Conservation (phyloP, 2,113 vertebrate species). For the Vulpes vulpes region DNA sequence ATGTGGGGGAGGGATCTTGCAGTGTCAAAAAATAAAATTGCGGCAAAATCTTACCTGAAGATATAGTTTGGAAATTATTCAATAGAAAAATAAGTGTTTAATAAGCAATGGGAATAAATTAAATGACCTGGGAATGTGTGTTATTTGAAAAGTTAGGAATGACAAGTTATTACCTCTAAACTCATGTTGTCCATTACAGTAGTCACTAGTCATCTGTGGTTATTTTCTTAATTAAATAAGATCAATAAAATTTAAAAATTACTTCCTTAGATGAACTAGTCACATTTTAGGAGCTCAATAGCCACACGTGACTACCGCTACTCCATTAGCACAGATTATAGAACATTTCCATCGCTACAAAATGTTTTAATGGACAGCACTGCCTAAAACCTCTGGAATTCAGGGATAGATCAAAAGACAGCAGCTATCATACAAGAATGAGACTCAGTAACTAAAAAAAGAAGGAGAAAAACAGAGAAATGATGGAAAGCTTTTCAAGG, state of each 20-base stretch:
- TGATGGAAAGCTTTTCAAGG: neutral
- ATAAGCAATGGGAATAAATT: neutral
- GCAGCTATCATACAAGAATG: neutral
- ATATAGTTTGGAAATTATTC: neutral
- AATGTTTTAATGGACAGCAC: neutral
- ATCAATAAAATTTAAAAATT: neutral
- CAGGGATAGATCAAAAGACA: neutral
- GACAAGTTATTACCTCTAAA: neutral
- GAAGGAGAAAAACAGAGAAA: neutral
- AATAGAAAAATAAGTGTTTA: neutral
- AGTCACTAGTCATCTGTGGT: neutral
- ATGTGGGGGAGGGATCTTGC: fast-evolving
- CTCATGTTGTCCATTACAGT: neutral
- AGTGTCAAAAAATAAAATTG: neutral
- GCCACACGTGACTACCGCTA: neutral
- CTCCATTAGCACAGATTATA: neutral
- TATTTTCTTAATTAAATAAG: neutral
- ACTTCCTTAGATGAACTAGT: neutral
- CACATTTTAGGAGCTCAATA: neutral
- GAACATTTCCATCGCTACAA: neutral
- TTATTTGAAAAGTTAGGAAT: neutral
- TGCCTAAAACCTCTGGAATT: neutral
- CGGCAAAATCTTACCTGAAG: neutral
- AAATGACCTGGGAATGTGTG: neutral
- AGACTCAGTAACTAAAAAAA: neutral